Evolutionary conservation across 2,113 vertebrate species (phyloP), one percentile per base, ranked within the genome.

Genomic region (Petrocephalus zakoni): DNA sequence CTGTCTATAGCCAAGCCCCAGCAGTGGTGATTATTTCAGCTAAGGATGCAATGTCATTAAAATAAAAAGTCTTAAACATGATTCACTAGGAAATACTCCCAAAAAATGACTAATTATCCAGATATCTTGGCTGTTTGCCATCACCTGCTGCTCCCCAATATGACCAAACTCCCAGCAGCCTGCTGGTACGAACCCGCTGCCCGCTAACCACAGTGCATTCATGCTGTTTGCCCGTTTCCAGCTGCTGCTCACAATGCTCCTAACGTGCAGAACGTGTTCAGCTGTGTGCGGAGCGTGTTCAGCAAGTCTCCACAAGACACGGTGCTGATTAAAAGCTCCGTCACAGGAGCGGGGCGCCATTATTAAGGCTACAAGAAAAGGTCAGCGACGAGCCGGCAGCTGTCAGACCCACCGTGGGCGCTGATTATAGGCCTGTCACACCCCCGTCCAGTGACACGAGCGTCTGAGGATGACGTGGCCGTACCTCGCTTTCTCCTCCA

Each of bases 291-390:
- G 61, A 13, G 61, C 8, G 8, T n/a, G 58, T 64, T 64, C 13
- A 34, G 68, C 34, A 37, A 46, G 72, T 72, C 34, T 22, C 72
- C 17, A 21, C 34, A 21, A 75, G 61, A 53, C 84, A 25, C 2
- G 46, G 64, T 29, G 15, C 88, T 86, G 84, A 89, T 86, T 89
- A 86, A 86, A 89, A 86, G 49, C 84, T 56, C 49, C 68, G 47
- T 75, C 88, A 25, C 64, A 11, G 61, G 47, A 55, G 22, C 58
- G 42, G 47, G n/a, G 84, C 29, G 49, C n/a, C 83, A 42, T 51
- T 75, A 89, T 86, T 89, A 89, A 82, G 51, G 49, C 84, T 86
- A 86, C 83, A 89, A 46, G 56, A 53, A 89, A 89, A 89, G 88
- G 88, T 89, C 88, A 89, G 52, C n/a, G 19, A 75, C 46, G 49